These are phyloP conservation scores for Phengaris arion DNA, from an alignment of 2,888 invertebrate genomes.

Conservation along the genomic window DNA sequence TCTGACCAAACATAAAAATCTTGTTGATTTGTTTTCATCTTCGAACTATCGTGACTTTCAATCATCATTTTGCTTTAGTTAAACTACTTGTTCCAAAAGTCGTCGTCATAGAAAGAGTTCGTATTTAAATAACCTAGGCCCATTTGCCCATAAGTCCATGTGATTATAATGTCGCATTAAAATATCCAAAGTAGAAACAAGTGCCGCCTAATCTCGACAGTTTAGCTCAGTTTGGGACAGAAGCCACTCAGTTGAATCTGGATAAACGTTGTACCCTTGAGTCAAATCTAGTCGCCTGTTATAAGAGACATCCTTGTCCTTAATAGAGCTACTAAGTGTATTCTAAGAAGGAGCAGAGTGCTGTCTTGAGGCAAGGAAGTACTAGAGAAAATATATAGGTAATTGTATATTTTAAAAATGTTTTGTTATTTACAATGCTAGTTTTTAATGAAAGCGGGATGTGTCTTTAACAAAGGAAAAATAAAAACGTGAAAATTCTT, in stretches of 20 bases:
- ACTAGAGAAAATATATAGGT: not conserved
- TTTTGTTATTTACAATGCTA: not conserved
- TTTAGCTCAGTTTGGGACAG: not conserved
- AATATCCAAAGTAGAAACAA: not conserved
- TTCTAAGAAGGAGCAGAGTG: not conserved
- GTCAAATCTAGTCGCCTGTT: not conserved
- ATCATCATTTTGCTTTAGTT: too few relatives aligned
- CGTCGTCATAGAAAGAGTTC: not conserved
- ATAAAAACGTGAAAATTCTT: not conserved
- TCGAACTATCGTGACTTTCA: not conserved
- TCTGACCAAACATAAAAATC: not conserved
- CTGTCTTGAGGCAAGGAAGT: not conserved
- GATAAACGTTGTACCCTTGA: constrained; percentile 2
- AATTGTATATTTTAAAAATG: not conserved
- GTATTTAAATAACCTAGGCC: not conserved
- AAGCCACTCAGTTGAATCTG: constrained; percentile 2
- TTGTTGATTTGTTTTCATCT: not conserved
- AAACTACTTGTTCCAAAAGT: not conserved
- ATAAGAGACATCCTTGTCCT: not conserved
- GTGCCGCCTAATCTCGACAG: constrained; percentile 6
- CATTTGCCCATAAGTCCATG: not conserved
- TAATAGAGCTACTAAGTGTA: not conserved
- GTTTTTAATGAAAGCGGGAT: not conserved
- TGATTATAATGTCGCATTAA: not conserved
- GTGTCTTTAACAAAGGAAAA: not conserved